Base-by-base conservation (phyloP, 2,888 invertebrate species). In the Lampropteryx suffumata region DNA sequence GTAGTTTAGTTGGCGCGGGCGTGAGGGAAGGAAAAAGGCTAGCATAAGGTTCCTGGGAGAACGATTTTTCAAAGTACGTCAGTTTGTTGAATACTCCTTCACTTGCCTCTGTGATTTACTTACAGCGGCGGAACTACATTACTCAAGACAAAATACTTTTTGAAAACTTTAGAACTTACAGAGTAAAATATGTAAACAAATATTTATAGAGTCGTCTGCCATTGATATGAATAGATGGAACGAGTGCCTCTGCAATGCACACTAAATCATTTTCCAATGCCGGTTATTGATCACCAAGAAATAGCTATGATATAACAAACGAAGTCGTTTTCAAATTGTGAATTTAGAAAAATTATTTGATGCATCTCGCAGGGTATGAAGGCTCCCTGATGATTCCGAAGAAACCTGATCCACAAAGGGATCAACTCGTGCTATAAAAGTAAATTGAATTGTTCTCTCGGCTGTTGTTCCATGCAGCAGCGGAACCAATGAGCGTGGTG, bases 371-470 rank as follows among this genome's bases (percentile, higher is more conserved):
- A 26, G 26, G 10, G 30, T 37, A 43, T 83, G 74, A 78, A 77
- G 76, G 65, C 78, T 74, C 62, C 76, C 76, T 76, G 75, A 84
- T 83, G 84, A 85, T 84, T 60, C 65, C 65, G 67, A 59, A 72
- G 73, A 69, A 77, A 76, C 72, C 74, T 78, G 81, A 79, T 79
- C 79, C 82, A 73, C 72, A 69, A 75, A 17, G 75, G 84, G 81
- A 84, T 84, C 82, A 80, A 73, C 73, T 71, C 62, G 50, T 70
- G 79, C 84, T 80, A 86, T 87, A 85, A 87, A 88, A 88, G 79
- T 84, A 88, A 86, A 88, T 89, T 87, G 85, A 89, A 89, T 87
- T 82, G 85, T 84, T 81, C 83, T 81, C 73, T 66, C 61, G 76
- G 76, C 76, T 79, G 77, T 77, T 79, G 78, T 82, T 82, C 64